Base-by-base conservation (phyloP, 2,797 vertebrate species). In the Scyliorhinus canicula region DNA sequence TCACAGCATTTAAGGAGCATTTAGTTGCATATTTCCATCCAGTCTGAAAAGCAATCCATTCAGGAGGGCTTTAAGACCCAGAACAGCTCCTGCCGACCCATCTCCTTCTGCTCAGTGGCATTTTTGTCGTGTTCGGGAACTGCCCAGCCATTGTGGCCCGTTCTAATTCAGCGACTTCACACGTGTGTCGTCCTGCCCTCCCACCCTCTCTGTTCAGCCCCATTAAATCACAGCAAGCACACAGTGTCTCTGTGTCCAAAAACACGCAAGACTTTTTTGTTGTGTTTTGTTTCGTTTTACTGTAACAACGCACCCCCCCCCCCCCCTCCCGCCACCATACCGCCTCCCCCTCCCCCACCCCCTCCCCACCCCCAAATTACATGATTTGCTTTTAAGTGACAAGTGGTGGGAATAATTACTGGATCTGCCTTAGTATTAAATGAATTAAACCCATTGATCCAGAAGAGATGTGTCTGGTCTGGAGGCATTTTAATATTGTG, bases 211-310 rank as follows among this genome's bases (percentile, higher is more conserved):
- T 19, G 86, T n/a, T 90, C 86, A 55, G 57, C 86, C 7, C 86
- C 86, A 90, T 60, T 90, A 90, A 90, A 12, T 90, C 86, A 90
- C 86, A 90, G 86, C 86, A 60, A 57, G 86, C 86, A 90, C 86
- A 90, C 52, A 55, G 4, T 90, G 86, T 90, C 52, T 60, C 86
- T 60, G 28, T 57, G 86, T 60, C 35, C 12, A 12, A 55, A 50
- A 55, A 35, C 50, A 55, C 35, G 14, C n/a, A n/a, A 16, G n/a
- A 14, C 12, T 79, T 74, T 74, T 74, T 40, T 31, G 28, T 31
- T 71, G 11, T 12, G 19, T 71, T 82, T 47, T 44, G 16, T 26
- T 47, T 47, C 79, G 8, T 5, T 2, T 47, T 47, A 47, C 26
- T 82, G 26, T 47, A 44, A 82, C 77, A 8, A 16, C 16, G 1